Conservation (phyloP, 2,113 vertebrate species). For the Castor canadensis region DNA sequence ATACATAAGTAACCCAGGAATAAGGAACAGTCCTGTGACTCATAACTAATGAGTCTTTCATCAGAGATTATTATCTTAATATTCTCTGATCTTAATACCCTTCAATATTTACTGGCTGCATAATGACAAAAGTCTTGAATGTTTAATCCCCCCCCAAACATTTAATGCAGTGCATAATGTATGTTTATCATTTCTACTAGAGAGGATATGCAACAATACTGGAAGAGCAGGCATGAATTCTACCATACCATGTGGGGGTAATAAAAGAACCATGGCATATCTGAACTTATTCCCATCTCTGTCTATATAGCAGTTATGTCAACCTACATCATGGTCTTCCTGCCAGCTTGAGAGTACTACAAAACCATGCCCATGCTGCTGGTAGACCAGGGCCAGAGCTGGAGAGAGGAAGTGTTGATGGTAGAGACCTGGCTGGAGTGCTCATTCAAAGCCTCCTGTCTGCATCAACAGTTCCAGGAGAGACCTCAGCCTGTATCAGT, state of each 20-base stretch:
- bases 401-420: slow-evolving; percentile 81
- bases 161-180: background rate
- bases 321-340: slow-evolving; percentile 73
- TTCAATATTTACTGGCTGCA: background rate
- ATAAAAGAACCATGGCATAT: background rate
- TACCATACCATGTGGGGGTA: background rate
- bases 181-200: background rate
- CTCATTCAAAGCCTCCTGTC: slow-evolving; percentile 74
- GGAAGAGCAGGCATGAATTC: background rate
- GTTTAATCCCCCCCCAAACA: background rate
- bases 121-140: background rate
- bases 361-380: slow-evolving; percentile 79
- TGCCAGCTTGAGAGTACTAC: slow-evolving; percentile 78
- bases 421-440: slow-evolving; percentile 77
- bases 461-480: slow-evolving; percentile 82
- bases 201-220: background rate
- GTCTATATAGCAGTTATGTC: no score
- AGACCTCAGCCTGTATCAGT: slow-evolving; percentile 80
- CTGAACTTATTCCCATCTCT: rapidly evolving
- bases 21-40: background rate
- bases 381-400: slow-evolving; percentile 80
- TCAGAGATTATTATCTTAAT: background rate
- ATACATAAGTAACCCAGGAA: background rate
- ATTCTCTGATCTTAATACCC: background rate
- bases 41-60: background rate